These are phyloP conservation scores for Lacerta agilis DNA, from an alignment of 2,797 vertebrate species.

Conservation along the genomic window DNA sequence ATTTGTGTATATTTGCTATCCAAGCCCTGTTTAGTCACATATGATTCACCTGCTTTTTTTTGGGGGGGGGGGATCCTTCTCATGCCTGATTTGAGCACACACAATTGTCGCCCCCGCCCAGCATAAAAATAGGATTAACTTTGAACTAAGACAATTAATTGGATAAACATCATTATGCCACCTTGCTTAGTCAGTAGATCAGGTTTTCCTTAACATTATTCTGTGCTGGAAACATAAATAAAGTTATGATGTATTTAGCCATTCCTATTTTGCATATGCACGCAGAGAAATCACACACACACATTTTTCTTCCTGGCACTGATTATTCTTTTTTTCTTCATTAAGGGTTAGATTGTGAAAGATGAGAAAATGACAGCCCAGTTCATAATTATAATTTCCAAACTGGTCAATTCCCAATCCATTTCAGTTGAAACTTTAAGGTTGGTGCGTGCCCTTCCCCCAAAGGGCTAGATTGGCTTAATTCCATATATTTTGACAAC, in stretches of 20 bases:
- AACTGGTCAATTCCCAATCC: not conserved
- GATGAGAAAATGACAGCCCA: conserved; percentile 48
- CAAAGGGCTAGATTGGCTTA: not conserved
- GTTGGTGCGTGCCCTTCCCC: too few species aligned
- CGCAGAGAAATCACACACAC: not conserved
- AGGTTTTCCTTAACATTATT: conserved; percentile 46
- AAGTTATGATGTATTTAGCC: conserved; percentile 58
- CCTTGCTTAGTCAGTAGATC: conserved; percentile 25
- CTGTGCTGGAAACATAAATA: conserved; percentile 41
- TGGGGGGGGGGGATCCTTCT: conserved; percentile 48
- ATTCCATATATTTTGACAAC: not conserved
- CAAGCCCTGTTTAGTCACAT: conserved; percentile 51
- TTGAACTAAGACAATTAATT: conserved; percentile 53
- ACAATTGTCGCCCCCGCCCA: not conserved
- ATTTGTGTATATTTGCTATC: conserved; percentile 28
- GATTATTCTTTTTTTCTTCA: conserved; percentile 49
- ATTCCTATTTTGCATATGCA: conserved; percentile 24
- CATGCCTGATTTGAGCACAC: conserved; percentile 49
- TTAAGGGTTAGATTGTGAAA: conserved; percentile 48
- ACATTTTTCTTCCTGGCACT: conserved; percentile 64
- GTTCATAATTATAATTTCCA: not conserved
- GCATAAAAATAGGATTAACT: conserved; percentile 63
- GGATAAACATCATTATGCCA: not conserved
- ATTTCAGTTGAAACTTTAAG: not conserved
- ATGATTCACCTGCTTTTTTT: conserved; percentile 55